phyloP scores from a whole-genome alignment of 92 coral and sea anemone species.

The Epizoanthus rinbou region DNA sequence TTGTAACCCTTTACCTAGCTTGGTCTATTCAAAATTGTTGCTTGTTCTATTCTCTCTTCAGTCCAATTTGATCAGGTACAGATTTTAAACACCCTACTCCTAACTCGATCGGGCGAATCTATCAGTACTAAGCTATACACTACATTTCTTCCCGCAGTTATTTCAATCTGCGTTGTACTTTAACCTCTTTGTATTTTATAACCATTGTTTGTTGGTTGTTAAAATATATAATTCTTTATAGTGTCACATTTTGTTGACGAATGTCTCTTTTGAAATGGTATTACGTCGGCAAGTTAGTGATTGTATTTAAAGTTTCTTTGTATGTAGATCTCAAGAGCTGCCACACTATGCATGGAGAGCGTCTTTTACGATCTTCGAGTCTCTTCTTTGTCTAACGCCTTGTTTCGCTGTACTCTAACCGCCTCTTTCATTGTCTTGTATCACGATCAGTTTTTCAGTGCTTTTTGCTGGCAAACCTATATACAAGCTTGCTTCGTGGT shows the following conservation, averaged over 20 bases:
- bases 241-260: neutral
- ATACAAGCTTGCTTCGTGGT: conserved; percentile 96
- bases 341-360: neutral
- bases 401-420: no score
- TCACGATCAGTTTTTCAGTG: conserved; percentile 4
- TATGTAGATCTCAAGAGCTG: neutral
- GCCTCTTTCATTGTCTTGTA: neutral
- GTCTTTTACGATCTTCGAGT: neutral
- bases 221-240: neutral
- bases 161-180: no score
- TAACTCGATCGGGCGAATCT: no score
- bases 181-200: no score
- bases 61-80: no score
- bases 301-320: neutral
- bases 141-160: no score
- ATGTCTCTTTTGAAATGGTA: neutral
- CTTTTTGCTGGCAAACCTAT: conserved; percentile 69
- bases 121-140: no score
- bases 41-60: no score
- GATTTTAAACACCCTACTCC: no score
- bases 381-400: neutral
- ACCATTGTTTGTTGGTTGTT: no score
- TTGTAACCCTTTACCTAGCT: no score
- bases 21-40: no score
- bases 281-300: neutral